A percentile compares a stretch with the other conserved stretches of the same genome.
Evolutionary conservation across 2,888 invertebrate genomes (phyloP).

Genomic region (Leucophora obtusa): DNA sequence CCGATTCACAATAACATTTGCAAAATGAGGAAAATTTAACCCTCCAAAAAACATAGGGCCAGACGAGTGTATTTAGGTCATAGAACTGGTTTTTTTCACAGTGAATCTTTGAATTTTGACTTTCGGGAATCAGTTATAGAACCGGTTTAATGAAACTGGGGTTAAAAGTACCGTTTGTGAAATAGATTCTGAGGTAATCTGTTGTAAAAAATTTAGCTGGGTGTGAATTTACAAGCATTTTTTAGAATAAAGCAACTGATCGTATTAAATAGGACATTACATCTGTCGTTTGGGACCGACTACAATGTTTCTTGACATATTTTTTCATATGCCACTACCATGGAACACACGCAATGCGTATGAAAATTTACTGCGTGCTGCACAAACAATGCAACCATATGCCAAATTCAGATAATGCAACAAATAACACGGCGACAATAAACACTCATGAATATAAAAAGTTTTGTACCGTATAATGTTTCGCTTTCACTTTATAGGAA

Average conservation of each 20-base stretch:
- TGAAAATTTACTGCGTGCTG: background rate
- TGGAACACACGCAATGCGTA: conserved; percentile 14
- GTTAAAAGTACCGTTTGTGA: too few relatives aligned
- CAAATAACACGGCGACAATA: background rate
- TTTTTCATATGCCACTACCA: background rate
- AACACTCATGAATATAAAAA: background rate
- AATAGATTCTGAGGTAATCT: too few relatives aligned
- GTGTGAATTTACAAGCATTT: too few relatives aligned
- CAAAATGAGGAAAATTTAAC: too few relatives aligned
- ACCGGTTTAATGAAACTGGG: too few relatives aligned
- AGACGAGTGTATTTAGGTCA: too few relatives aligned
- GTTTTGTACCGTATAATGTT: background rate
- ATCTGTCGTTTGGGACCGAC: background rate
- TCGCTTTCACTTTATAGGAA: conserved; percentile 29
- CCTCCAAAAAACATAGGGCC: too few relatives aligned
- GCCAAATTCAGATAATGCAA: conserved; percentile 7
- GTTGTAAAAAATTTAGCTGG: too few relatives aligned
- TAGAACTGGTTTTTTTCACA: too few relatives aligned
- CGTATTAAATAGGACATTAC: background rate
- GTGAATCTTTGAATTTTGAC: too few relatives aligned
- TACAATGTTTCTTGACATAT: background rate
- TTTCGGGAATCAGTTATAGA: too few relatives aligned
- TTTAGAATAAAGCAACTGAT: background rate
- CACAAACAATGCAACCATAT: background rate
- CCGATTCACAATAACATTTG: too few relatives aligned